These are phyloP conservation scores for Hypolimnas misippus DNA, from an alignment of 2,888 invertebrate genomes.

Conservation along the genomic window DNA sequence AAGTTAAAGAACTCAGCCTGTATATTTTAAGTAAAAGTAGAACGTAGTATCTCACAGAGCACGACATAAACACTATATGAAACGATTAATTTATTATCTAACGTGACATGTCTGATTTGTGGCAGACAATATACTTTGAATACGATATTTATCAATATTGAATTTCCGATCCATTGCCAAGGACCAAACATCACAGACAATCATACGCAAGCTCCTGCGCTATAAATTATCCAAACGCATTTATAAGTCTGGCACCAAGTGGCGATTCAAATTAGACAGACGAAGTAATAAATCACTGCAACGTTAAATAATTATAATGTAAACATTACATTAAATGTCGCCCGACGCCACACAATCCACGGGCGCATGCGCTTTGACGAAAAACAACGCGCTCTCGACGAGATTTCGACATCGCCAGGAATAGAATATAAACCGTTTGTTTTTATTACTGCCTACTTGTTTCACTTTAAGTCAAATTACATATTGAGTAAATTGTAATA, in stretches of 20 bases:
- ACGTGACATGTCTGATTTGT: constrained; percentile 9
- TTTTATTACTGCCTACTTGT: not conserved
- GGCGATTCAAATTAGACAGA: constrained; percentile 45
- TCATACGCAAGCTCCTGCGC: constrained; percentile 49
- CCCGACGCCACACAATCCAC: constrained; percentile 21
- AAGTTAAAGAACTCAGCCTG: too few species aligned
- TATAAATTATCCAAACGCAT: constrained; percentile 54
- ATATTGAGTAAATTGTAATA: too few species aligned
- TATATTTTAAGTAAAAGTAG: not conserved
- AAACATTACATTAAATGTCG: constrained; percentile 56
- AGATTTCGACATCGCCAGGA: not conserved
- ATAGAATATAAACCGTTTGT: constrained; percentile 21
- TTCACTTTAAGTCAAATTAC: too few species aligned
- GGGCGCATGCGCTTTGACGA: constrained; percentile 16
- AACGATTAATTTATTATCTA: constrained; percentile 1
- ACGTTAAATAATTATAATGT: constrained; percentile 60
- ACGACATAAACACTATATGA: not conserved
- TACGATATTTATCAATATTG: constrained; percentile 29
- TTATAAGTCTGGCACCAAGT: constrained; percentile 54
- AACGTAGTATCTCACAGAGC: not conserved
- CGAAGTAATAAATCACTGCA: constrained; percentile 55
- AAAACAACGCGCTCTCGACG: constrained; percentile 23
- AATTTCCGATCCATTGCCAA: constrained; percentile 46
- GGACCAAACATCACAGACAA: constrained; percentile 45
- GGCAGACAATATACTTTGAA: constrained; percentile 5